A percentile compares a stretch with the other conserved stretches of the same genome.
Evolutionary conservation across 2,797 vertebrate genomes (phyloP).

Genomic region (Spizella passerina): DNA sequence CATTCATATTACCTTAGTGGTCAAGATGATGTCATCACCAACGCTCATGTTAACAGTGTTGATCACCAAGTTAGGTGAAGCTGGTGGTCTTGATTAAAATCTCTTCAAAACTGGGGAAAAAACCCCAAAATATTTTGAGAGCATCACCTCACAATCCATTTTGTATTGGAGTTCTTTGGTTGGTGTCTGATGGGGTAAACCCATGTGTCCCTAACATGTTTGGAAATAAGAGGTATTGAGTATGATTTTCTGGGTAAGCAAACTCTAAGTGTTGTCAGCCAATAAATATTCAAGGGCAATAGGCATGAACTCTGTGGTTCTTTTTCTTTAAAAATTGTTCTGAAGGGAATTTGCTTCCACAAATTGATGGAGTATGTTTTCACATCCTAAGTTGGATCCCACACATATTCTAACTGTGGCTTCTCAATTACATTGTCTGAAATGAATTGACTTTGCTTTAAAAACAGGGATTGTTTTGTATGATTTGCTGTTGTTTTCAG

Average conservation of each 20-base stretch:
- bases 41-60: not conserved
- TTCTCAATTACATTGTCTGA: not conserved
- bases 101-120: not conserved
- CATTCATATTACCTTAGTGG: not conserved
- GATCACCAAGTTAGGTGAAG: not conserved
- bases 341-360: not conserved
- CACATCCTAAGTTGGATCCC: not conserved
- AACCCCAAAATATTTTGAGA: not conserved
- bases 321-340: not conserved
- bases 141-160: not conserved
- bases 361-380: not conserved
- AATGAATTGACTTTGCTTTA: not conserved
- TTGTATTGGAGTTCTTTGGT: not conserved
- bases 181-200: not conserved
- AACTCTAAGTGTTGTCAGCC: not conserved
- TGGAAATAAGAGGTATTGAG: not conserved
- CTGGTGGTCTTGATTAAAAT: not conserved
- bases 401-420: not conserved
- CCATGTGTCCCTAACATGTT: rapidly evolving
- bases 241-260: not conserved
- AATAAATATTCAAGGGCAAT: not conserved
- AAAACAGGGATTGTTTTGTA: not conserved
- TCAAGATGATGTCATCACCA: not conserved
- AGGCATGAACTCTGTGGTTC: not conserved
- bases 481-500: not conserved